Base-by-base conservation (phyloP, 2,888 invertebrate species). In the Aquatica leii region DNA sequence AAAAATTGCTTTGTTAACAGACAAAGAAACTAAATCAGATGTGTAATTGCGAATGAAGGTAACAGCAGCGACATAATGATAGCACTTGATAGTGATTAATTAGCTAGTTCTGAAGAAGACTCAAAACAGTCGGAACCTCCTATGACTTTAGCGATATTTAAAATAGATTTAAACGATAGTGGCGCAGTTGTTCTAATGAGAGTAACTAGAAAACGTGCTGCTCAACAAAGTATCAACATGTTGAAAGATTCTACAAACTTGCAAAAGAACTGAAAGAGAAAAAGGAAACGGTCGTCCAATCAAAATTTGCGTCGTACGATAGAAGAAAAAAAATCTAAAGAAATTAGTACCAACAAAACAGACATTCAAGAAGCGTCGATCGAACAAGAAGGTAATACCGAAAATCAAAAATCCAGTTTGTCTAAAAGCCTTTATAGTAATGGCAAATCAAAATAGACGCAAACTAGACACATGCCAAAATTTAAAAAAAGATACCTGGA, bases 271-370 rank as follows among this genome's bases (percentile, higher is more conserved):
- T 24, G 66, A 74, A 59, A 52, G 66, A 41, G 56, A 21, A 70
- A 72, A 68, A 78, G 76, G 9, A 80, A 79, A 60, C 72, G 81
- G 1, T 68, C 72, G 48, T 68, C 78, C 3, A 79, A 81, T 68
- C 69, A 73, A 21, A 74, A 77, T 46, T 67, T 81, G 35, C 67
- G 81, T 15, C 77, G 77, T 62, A 81, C 79, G 60, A 76, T 87
- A 3, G 87, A 87, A 81, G 85, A 85, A 17, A 84, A 86, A 58
- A 80, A 83, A 72, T 81, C 84, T 59, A 73, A 74, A 63, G 83
- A 84, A 67, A 81, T 85, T 75, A 83, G 86, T 73, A 72, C 76
- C 65, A 84, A 82, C 75, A 82, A 84, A 65, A 84, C 86, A 66
- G 79, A 78, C 17, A 17, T 15, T 31, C 17, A 52, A n/a, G 52